phyloP scores from a whole-genome alignment of 1,140 invertebrate genomes.

The Lepidurus apus region DNA sequence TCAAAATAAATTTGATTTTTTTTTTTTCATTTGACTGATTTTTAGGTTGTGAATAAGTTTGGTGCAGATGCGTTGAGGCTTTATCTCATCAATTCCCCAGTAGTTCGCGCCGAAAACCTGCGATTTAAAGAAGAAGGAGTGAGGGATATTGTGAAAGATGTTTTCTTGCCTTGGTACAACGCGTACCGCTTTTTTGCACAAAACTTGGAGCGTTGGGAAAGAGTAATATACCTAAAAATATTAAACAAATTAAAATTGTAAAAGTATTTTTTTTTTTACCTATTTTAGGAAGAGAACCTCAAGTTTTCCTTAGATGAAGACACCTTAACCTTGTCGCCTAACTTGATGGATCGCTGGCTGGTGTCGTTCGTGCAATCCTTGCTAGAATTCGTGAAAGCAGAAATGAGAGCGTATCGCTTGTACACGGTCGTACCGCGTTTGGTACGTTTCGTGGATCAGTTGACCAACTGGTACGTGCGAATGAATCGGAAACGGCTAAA shows the following conservation, averaged over 20 bases:
- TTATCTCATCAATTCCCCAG: conserved; percentile 97
- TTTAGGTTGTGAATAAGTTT: conserved; percentile 75
- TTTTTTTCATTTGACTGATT: background rate
- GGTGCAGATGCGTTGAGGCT: conserved; percentile 94
- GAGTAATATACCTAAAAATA: conserved; percentile 53
- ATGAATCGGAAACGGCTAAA: conserved; percentile 91
- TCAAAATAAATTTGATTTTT: no score
- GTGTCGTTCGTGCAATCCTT: conserved; percentile 92
- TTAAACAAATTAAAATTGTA: conserved; percentile 42
- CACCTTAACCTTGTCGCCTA: conserved; percentile 47
- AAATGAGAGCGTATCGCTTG: conserved; percentile 90
- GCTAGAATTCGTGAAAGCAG: conserved; percentile 76
- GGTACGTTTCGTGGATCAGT: conserved; percentile 92
- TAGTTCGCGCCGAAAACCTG: conserved; percentile 93
- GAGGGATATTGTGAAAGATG: conserved; percentile 91
- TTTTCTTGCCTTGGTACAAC: conserved; percentile 98
- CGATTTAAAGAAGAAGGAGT: conserved; percentile 97
- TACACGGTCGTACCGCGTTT: conserved; percentile 92
- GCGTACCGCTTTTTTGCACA: conserved; percentile 93
- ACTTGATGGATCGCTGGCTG: conserved; percentile 98
- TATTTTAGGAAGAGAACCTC: conserved; percentile 52
- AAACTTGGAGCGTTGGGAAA: conserved; percentile 78
- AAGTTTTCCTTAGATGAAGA: conserved; percentile 48
- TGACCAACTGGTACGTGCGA: conserved; percentile 98
- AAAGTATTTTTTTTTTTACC: conserved; percentile 32